Base-by-base conservation (phyloP, 92 coral and sea anemone species). In the Porites cylindrica region DNA sequence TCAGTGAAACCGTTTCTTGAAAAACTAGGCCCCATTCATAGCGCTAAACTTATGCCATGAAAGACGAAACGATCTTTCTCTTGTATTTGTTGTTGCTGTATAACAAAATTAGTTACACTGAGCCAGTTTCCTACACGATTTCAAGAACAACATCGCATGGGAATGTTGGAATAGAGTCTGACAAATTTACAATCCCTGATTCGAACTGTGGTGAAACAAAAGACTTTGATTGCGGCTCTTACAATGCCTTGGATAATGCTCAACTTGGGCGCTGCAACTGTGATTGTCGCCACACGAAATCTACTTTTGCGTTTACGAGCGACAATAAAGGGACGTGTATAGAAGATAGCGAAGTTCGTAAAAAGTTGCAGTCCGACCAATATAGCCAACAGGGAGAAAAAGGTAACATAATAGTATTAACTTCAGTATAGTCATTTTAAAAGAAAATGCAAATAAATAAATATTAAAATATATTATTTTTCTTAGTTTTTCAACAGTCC, bases 311-410 rank as follows among this genome's bases (percentile, higher is more conserved):
- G 7, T 50, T 21, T 16, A 26, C 64, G 61, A 56, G 61, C 43
- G 86, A 82, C 10, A 59, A 21, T 51, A 21, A 43, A 8, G 70
- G 86, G 86, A 12, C 8, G 0, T 82, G 86, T 26, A 6, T 29
- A 1, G 78, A 56, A 13, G 54, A 82, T 4, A 70, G 18, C 17
- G 69, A 82, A 1, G 66, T 58, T 13, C 66, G 78, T 16, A 12
- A 68, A 58, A 82, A 59, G 19, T 54, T 82, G 26, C 86, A 82
- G 54, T 82, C 66, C 7, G 47, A 1, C 18, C 59, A 70, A 82
- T 59, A 82, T 13, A 70, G 67, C 21, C 58, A 70, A 32, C 86
- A 8, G n/a, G 60, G 47, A 23, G 86, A 58, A 53, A 82, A 70
- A 82, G 78, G 86, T 82, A 82, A 32, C 29, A 8, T 0, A 3